phyloP scores from a whole-genome alignment of 2,888 invertebrate genomes.

The Lamellibrachia columna region DNA sequence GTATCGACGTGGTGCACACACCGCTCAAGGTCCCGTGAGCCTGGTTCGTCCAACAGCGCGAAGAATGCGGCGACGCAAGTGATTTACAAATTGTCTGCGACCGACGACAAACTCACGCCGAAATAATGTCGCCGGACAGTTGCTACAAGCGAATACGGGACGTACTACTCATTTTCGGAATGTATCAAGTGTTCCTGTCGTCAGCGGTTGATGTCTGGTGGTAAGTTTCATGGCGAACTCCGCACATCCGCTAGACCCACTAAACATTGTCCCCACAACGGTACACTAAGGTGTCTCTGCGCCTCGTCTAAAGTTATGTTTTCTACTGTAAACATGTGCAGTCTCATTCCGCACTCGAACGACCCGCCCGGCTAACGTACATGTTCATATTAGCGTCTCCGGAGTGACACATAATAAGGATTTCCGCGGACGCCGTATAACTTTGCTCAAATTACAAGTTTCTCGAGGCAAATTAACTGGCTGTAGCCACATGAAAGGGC shows the following conservation, averaged over 20 bases:
- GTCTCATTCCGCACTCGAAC: background rate
- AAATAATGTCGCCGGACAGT: background rate
- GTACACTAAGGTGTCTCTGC: background rate
- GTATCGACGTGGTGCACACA: background rate
- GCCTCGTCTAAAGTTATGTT: background rate
- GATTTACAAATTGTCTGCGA: background rate
- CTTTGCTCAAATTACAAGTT: background rate
- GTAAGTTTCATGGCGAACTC: background rate
- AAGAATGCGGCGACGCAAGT: background rate
- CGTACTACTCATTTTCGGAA: background rate
- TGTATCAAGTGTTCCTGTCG: background rate
- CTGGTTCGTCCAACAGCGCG: background rate
- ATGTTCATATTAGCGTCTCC: background rate
- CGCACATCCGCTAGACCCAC: background rate
- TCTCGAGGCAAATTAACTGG: background rate
- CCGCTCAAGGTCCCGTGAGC: background rate
- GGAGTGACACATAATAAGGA: background rate
- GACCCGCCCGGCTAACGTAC: background rate
- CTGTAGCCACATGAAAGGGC: background rate
- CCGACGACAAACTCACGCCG: background rate
- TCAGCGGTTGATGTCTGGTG: background rate
- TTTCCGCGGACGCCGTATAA: background rate
- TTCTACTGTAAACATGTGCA: background rate
- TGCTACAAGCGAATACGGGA: background rate
- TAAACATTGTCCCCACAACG: background rate